Evolutionary conservation across 2,113 vertebrate genomes (phyloP), one percentile per base, ranked within the genome.

Genomic region (Peromyscus polionotus): DNA sequence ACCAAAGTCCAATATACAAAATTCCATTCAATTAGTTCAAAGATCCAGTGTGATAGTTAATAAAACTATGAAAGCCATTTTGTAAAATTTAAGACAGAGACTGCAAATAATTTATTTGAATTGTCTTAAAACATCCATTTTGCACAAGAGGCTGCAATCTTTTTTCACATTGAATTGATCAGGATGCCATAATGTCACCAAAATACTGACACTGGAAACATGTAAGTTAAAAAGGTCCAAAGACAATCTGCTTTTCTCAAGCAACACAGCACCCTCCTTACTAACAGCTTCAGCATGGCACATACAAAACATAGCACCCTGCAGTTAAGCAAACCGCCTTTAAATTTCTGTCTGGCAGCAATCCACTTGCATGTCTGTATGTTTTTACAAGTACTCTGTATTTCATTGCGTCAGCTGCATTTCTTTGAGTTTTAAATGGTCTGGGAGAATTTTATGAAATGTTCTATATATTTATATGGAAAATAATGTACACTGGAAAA

Each of bases 341-440:
- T 96, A 98, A 97, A 97, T 94, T 95, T 98, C 91, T 96, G 97
- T 98, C 98, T 98, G 98, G 97, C 97, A 98, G 97, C 97, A 97
- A 96, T 98, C 97, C 73, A 84, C 96, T 96, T 97, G 91, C 94
- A 88, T 54, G 93, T 97, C 97, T 97, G 95, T 97, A 95, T 93
- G 93, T 96, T 98, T 98, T 98, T 94, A 98, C 98, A 98, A 98
- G 96, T 97, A 95, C 96, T 98, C 97, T 96, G 96, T 98, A 98
- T 97, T 97, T 97, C 97, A 96, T 95, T 98, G 96, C 77, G 7
- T 98, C 98, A 98, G 98, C 97, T 98, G 98, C 97, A 98, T 97
- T 98, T 98, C 97, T 98, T 98, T 96, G 96, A 92, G 96, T 97
- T 98, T 98, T 98, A 98, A 98, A 98, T 95, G 96, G 97, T 98